Percentiles rank a stretch among this genome's conserved stretches.
Conservation (phyloP, 2,888 invertebrate species). For the Fragum whitleyi region DNA sequence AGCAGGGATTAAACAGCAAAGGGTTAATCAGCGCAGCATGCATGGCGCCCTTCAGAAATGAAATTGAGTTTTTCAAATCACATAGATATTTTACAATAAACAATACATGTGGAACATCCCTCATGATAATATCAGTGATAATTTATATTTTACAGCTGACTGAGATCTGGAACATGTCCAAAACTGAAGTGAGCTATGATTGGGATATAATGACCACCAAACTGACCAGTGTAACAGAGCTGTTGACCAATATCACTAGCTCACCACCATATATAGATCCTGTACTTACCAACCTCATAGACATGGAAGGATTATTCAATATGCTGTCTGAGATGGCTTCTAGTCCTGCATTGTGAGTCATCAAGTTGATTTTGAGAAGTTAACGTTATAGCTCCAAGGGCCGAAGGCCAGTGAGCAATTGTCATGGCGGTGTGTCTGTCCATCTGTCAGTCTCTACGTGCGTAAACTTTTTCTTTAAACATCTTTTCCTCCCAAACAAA, state of each 20-base stretch:
- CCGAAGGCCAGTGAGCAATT: no score
- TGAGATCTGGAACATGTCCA: conserved; percentile 65
- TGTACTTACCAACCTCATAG: conserved; percentile 41
- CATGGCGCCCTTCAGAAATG: no score
- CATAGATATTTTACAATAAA: no score
- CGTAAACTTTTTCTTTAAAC: no score
- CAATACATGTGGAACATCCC: no score
- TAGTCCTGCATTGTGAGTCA: conserved; percentile 63
- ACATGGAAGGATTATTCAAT: conserved; percentile 45
- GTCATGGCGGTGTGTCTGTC: no score
- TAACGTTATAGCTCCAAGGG: not conserved
- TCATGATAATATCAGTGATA: no score
- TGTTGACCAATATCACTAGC: conserved; percentile 56
- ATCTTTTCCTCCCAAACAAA: no score
- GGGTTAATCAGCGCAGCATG: no score
- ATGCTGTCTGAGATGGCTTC: conserved; percentile 30
- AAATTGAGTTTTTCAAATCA: no score
- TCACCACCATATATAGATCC: conserved; percentile 50
- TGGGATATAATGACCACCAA: conserved; percentile 57
- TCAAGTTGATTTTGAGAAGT: not conserved
- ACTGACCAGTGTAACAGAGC: conserved; percentile 52
- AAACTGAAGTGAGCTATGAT: conserved; percentile 43
- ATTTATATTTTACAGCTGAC: conserved; percentile 68
- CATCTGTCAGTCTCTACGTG: no score
- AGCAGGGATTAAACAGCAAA: no score